A percentile compares a stretch with the other conserved stretches of the same genome.
Evolutionary conservation across 2,797 vertebrate genomes (phyloP).

Genomic region (Hemibagrus guttatus): DNA sequence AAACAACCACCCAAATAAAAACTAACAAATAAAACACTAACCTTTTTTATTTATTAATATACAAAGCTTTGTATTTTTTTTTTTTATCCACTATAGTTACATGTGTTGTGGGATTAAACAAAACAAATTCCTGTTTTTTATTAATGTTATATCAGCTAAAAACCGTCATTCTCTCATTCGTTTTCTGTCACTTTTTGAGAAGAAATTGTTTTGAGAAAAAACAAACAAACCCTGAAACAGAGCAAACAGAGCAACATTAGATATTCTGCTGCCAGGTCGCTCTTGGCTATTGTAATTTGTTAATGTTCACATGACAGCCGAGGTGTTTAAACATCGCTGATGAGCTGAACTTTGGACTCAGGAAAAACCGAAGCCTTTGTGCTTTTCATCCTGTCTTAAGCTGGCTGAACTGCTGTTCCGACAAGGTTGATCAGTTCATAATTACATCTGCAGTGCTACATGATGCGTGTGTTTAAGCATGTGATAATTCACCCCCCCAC

Average conservation of each 20-base stretch:
- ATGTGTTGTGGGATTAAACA: too few relatives aligned
- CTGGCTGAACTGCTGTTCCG: conserved; percentile 36
- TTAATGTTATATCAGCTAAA: too few relatives aligned
- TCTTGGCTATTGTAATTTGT: neutral
- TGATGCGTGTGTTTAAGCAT: conserved; percentile 50
- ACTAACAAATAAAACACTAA: too few relatives aligned
- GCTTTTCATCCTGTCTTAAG: conserved; percentile 21
- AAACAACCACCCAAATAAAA: too few relatives aligned
- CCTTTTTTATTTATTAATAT: too few relatives aligned
- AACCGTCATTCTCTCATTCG: too few relatives aligned
- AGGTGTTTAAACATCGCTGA: conserved; percentile 5
- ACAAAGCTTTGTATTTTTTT: too few relatives aligned
- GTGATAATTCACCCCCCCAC: conserved; percentile 21
- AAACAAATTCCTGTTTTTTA: too few relatives aligned
- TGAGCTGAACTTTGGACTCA: conserved; percentile 9
- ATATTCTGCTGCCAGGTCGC: neutral
- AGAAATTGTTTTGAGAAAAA: neutral
- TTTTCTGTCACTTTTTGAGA: too few relatives aligned
- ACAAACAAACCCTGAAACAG: conserved; percentile 25
- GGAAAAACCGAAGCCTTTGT: conserved; percentile 27
- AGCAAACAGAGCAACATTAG: conserved; percentile 48
- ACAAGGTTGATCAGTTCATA: conserved; percentile 42
- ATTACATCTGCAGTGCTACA: conserved; percentile 44
- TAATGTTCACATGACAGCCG: neutral
- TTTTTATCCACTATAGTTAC: too few relatives aligned